phyloP scores from a whole-genome alignment of 64 coral and sea anemone species.

The Orbicella faveolata region DNA sequence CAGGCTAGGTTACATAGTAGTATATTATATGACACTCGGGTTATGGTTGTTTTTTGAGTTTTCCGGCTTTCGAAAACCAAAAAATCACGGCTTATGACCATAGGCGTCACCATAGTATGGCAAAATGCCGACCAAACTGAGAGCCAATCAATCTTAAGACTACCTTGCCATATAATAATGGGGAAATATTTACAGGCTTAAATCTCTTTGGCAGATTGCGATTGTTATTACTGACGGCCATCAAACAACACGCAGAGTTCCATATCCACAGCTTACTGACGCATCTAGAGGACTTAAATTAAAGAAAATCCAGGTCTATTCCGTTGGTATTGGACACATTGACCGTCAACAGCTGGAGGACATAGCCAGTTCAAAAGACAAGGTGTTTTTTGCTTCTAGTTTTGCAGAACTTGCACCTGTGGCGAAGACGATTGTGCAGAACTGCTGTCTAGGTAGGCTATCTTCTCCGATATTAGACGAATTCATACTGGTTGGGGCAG shows the following conservation, averaged over 20 bases:
- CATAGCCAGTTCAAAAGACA: constrained; percentile 35
- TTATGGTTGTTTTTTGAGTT: no score
- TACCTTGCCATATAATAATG: no score
- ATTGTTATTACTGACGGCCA: constrained; percentile 58
- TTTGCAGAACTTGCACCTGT: constrained; percentile 36
- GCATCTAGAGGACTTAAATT: constrained; percentile 48
- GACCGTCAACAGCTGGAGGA: constrained; percentile 22
- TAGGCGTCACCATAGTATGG: no score
- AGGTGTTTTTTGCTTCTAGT: constrained; percentile 4
- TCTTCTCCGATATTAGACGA: no score
- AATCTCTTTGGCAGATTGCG: constrained; percentile 33
- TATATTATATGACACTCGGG: no score
- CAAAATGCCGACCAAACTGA: no score
- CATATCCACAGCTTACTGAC: not conserved
- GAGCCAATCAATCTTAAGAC: no score
- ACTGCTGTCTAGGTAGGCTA: constrained; percentile 40
- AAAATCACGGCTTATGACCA: no score
- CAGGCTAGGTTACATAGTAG: no score
- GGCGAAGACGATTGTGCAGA: constrained; percentile 39
- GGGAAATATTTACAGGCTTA: no score
- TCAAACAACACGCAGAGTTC: constrained; percentile 26
- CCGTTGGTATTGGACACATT: constrained; percentile 57
- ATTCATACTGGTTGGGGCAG: no score
- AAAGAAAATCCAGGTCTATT: constrained; percentile 28
- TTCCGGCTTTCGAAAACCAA: no score